These are phyloP conservation scores for Mimas tiliae DNA, from an alignment of 2,888 invertebrate genomes.

Conservation along the genomic window DNA sequence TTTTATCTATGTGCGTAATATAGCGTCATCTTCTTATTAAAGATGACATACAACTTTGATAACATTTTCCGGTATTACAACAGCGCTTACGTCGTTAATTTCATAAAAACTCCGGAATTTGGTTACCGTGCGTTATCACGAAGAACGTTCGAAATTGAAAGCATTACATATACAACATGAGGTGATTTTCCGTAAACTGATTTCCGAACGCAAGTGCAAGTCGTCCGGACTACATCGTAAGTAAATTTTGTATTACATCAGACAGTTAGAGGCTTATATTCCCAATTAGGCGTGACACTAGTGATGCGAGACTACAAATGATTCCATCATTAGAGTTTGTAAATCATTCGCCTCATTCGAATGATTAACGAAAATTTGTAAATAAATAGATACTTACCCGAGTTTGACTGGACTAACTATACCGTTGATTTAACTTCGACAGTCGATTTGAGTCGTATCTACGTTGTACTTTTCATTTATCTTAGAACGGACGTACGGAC, in stretches of 20 bases:
- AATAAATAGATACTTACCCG: too few species aligned
- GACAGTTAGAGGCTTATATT: neutral
- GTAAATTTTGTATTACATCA: conserved; percentile 11
- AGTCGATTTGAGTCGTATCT: too few species aligned
- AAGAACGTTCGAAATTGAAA: conserved; percentile 5
- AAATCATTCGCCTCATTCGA: too few species aligned
- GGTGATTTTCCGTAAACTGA: conserved; percentile 10
- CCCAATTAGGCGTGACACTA: conserved; percentile 23
- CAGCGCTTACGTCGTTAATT: neutral
- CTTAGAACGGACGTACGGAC: too few species aligned
- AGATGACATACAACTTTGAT: neutral
- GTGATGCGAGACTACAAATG: too few species aligned
- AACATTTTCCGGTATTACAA: neutral
- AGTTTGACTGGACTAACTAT: too few species aligned
- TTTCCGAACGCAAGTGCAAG: neutral
- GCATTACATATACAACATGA: conserved; percentile 11
- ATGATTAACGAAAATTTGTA: too few species aligned
- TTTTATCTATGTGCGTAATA: neutral
- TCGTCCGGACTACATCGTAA: neutral
- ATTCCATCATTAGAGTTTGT: too few species aligned
- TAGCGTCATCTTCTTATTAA: neutral
- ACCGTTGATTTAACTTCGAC: too few species aligned
- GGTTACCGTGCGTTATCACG: neutral
- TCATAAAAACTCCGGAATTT: neutral
- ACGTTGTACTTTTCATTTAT: too few species aligned